phyloP scores from a whole-genome alignment of 2,797 vertebrate genomes.

The Agapornis canus region DNA sequence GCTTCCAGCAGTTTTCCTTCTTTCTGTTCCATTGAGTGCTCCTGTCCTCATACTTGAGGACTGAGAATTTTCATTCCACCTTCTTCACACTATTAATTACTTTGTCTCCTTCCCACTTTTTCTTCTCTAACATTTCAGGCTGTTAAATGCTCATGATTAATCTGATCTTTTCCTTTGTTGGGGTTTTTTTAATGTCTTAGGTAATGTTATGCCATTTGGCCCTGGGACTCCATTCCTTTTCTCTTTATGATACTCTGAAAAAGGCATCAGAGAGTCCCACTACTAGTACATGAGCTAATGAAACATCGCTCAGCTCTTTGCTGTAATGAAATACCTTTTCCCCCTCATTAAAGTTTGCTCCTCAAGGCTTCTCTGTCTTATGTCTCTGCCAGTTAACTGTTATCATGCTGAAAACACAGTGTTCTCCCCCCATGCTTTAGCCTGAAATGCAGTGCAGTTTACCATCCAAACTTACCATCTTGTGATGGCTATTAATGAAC shows the following conservation, averaged over 20 bases:
- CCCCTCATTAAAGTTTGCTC: neutral
- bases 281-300: neutral
- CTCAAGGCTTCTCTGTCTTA: neutral
- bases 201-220: neutral
- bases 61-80: neutral
- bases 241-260: neutral
- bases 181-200: neutral
- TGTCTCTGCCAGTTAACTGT: neutral
- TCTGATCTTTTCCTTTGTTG: neutral
- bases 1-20: slow-evolving; percentile 31
- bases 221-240: neutral
- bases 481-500: neutral
- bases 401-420: neutral
- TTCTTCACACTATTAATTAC: neutral
- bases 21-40: neutral
- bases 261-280: neutral
- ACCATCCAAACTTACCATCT: neutral
- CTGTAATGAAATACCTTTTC: neutral
- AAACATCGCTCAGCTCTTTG: neutral
- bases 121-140: neutral
- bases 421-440: neutral
- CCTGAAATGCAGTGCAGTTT: neutral
- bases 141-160: neutral
- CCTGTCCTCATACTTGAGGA: neutral
- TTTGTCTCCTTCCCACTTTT: neutral